These are phyloP conservation scores for Chalcosyrphus nemorum DNA, from an alignment of 2,888 invertebrate genomes.

Conservation along the genomic window DNA sequence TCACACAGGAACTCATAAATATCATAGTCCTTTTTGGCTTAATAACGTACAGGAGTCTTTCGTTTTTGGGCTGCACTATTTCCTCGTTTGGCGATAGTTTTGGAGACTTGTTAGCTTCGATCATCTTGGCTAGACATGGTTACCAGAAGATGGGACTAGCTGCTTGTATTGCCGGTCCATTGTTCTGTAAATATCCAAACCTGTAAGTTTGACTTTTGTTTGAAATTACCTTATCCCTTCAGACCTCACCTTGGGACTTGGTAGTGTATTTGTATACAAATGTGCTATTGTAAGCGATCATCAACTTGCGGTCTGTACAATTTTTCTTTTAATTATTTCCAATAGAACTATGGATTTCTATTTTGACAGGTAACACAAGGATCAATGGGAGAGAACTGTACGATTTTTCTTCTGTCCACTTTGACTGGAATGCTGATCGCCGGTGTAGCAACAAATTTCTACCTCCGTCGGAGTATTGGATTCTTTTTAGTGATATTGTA, in stretches of 20 bases:
- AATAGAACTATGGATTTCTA: too few species aligned
- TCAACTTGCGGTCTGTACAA: too few species aligned
- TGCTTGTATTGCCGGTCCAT: constrained; percentile 87
- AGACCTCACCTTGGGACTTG: constrained; percentile 73
- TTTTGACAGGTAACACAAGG: constrained; percentile 72
- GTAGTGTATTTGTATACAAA: constrained; percentile 68
- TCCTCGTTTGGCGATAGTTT: constrained; percentile 87
- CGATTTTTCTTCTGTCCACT: constrained; percentile 74
- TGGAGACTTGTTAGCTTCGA: constrained; percentile 83
- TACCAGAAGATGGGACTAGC: constrained; percentile 86
- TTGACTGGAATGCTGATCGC: constrained; percentile 71
- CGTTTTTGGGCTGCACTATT: constrained; percentile 85
- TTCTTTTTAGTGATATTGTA: constrained; percentile 27
- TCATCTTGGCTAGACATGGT: constrained; percentile 85
- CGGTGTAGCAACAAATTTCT: constrained; percentile 74
- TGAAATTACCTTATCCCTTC: neutral
- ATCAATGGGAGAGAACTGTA: constrained; percentile 75
- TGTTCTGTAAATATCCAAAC: constrained; percentile 85
- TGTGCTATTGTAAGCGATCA: neutral
- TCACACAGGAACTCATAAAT: constrained; percentile 85
- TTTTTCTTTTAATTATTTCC: too few species aligned
- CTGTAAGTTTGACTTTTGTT: too few species aligned
- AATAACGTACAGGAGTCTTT: constrained; percentile 84
- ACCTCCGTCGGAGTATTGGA: constrained; percentile 55
- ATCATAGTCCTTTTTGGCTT: constrained; percentile 84